A percentile compares a stretch with the other conserved stretches of the same genome.
These are phyloP conservation scores for Microctenopoma steveboyesi DNA, from an alignment of 2,797 vertebrate species.

Conservation along the genomic window DNA sequence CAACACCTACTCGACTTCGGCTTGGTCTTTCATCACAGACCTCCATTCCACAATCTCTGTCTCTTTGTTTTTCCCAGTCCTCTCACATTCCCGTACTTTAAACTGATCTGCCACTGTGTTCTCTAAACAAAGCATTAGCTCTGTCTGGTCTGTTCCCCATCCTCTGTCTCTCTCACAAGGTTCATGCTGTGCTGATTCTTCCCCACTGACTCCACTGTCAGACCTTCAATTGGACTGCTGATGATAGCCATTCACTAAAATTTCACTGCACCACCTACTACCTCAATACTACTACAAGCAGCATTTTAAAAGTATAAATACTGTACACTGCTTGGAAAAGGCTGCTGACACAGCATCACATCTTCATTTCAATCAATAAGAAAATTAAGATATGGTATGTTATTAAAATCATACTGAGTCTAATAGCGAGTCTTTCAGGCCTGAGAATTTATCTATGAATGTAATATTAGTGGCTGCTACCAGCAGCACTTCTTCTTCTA, in stretches of 20 bases:
- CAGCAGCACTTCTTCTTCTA: background rate
- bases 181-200: slow-evolving; percentile 31
- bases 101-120: slow-evolving; percentile 40
- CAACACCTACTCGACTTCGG: slow-evolving; percentile 34
- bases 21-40: slow-evolving; percentile 45
- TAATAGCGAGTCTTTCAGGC: background rate
- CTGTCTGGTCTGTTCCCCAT: slow-evolving; percentile 12
- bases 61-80: slow-evolving; percentile 1
- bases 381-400: background rate
- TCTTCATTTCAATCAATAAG: background rate
- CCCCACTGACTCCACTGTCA: slow-evolving; percentile 42
- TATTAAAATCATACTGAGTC: background rate
- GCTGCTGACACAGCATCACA: slow-evolving; percentile 1
- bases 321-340: background rate
- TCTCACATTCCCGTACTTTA: slow-evolving; percentile 38
- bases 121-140: slow-evolving; percentile 47
- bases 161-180: slow-evolving; percentile 4
- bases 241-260: slow-evolving; percentile 42
- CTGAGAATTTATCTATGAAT: background rate
- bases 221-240: slow-evolving; percentile 49
- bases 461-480: background rate
- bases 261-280: slow-evolving; percentile 15
- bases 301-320: background rate
- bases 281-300: background rate
- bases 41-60: slow-evolving; percentile 25